phyloP scores from a whole-genome alignment of 2,113 vertebrate genomes.

The Gracilinanus agilis region DNA sequence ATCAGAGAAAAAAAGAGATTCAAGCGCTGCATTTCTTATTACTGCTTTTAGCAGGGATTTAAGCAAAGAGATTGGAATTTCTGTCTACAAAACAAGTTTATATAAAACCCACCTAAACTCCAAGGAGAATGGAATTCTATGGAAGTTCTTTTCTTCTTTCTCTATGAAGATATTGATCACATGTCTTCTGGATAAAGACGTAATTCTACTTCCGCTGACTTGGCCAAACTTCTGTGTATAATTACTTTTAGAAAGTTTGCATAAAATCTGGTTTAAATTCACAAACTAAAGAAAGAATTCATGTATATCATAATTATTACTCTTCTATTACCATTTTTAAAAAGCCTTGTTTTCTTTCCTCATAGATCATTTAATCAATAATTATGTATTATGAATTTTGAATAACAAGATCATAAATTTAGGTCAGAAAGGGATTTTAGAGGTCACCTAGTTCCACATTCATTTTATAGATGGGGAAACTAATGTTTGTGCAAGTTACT shows the following conservation, averaged over 20 bases:
- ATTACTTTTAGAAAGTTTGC: conserved; percentile 50
- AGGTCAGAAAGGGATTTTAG: not conserved
- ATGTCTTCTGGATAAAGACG: conserved; percentile 65
- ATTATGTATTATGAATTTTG: not conserved
- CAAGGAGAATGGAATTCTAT: conserved; percentile 55
- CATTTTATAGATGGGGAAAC: not conserved
- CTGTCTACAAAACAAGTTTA: not conserved
- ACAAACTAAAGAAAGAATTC: conserved; percentile 58
- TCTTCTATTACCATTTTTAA: conserved; percentile 54
- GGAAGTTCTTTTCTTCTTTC: conserved; percentile 67
- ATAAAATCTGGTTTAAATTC: conserved; percentile 50
- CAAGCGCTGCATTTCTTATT: not conserved
- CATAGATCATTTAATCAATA: not conserved
- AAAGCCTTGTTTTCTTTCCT: not conserved
- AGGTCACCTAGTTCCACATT: not conserved
- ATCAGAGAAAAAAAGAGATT: not conserved
- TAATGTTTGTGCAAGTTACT: not conserved
- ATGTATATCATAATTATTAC: conserved; percentile 59
- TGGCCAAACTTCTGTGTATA: conserved; percentile 58
- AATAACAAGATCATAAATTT: not conserved
- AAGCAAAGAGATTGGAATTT: conserved; percentile 62
- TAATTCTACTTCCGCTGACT: conserved; percentile 38
- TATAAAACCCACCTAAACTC: not conserved
- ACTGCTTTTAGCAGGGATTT: conserved; percentile 60
- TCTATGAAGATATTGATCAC: conserved; percentile 77